Evolutionary conservation across 2,113 vertebrate species (phyloP), one percentile per base, ranked within the genome.

Genomic region (Acrocephalus kingi): DNA sequence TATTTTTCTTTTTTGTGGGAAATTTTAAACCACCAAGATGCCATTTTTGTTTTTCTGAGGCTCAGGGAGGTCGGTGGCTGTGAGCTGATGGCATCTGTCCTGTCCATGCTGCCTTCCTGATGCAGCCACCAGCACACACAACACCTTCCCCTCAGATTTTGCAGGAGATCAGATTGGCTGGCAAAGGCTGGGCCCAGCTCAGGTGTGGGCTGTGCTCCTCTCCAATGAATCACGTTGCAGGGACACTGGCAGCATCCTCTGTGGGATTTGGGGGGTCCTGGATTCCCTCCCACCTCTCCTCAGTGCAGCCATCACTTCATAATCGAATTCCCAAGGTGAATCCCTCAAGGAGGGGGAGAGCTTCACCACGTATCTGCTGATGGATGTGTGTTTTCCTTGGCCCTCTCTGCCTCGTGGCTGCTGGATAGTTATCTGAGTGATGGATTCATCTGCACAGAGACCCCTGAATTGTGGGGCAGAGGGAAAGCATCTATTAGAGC

Each of bases 331-430:
- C 86, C 76, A 1, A 51, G 83, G 72, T 11, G 76, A 33, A 81
- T 61, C 81, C 77, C 66, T 82, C 14, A 0, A 13, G 55, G 87
- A 91, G 49, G 56, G 77, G 84, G 69, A 90, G 84, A 94, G 80
- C 74, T 73, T 25, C 23, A 1, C 37, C n/a, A 0, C 1, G 4
- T 2, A 0, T 37, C 82, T 73, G 75, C 84, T 87, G 89, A 84
- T 61, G 87, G 80, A 52, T 72, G 56, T 0, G 2, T 96, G 68
- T 94, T 95, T 95, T 51, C 92, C 91, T 93, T 96, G 90, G 92
- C 94, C 9, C 33, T 43, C 68, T 37, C 11, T 4, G 1, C 80
- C 52, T 66, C 5, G 11, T 80, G 90, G 74, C 81, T 46, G 49
- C 31, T 10, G 62, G 73, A 43, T 41, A 39, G 11, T 90, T 93